phyloP scores from a whole-genome alignment of 2,113 vertebrate genomes.

The Menura novaehollandiae region DNA sequence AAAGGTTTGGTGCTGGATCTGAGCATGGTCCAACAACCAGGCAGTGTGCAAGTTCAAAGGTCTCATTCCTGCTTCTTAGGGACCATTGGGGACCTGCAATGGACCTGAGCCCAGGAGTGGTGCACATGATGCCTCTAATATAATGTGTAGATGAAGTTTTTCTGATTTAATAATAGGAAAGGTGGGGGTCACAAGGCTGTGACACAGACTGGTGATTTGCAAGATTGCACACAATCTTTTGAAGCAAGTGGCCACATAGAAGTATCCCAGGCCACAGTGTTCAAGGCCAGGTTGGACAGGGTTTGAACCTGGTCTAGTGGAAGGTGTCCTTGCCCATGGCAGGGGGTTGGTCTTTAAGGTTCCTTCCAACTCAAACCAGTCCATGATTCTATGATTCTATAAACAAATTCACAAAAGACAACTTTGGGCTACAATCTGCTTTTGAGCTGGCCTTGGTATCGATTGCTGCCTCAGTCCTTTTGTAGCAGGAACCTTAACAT shows the following conservation, averaged over 20 bases:
- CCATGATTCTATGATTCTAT: not conserved
- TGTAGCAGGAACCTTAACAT: not conserved
- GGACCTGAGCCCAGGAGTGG: not conserved
- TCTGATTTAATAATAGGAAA: not conserved
- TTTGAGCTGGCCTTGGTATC: not conserved
- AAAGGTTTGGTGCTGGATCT: not conserved
- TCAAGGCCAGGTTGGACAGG: not conserved
- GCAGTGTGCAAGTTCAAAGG: not conserved
- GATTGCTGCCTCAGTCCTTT: not conserved
- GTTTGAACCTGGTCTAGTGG: not conserved
- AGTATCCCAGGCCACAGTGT: not conserved
- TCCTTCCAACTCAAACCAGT: not conserved
- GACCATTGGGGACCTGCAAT: rapidly evolving
- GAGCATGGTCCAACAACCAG: rapidly evolving
- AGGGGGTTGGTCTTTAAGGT: not conserved
- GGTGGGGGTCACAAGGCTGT: not conserved
- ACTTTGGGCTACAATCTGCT: not conserved
- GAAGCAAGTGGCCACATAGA: not conserved
- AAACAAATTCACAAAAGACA: not conserved
- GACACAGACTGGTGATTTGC: not conserved
- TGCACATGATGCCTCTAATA: not conserved
- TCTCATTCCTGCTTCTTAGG: not conserved
- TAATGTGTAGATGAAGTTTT: not conserved
- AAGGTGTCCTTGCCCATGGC: not conserved
- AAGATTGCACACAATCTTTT: not conserved